phyloP scores from a whole-genome alignment of 2,797 vertebrate genomes.

The Chelon auratus region DNA sequence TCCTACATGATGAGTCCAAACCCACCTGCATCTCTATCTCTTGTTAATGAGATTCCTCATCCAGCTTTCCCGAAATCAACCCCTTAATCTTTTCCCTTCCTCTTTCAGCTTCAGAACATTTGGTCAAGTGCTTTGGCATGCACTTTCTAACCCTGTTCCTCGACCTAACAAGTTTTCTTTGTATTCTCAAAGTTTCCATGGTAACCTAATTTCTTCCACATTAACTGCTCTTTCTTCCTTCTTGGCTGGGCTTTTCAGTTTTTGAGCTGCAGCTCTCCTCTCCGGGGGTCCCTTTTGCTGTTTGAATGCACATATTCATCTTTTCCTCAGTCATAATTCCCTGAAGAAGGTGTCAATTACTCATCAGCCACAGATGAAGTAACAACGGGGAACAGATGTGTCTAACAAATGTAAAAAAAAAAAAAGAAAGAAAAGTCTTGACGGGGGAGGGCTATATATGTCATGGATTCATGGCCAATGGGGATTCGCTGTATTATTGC shows the following conservation, averaged over 20 bases:
- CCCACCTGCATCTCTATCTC: slow-evolving; percentile 21
- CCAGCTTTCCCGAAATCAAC: slow-evolving; percentile 22
- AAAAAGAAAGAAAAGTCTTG: background rate
- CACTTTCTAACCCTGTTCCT: slow-evolving; percentile 51
- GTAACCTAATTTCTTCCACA: slow-evolving; percentile 72
- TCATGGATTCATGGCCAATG: slow-evolving; percentile 9
- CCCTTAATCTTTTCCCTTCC: slow-evolving; percentile 34
- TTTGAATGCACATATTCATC: slow-evolving; percentile 48
- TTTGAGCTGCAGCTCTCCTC: slow-evolving; percentile 37
- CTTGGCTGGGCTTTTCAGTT: slow-evolving; percentile 52
- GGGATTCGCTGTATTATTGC: slow-evolving; percentile 17
- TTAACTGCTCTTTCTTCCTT: slow-evolving; percentile 64
- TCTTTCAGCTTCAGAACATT: slow-evolving; percentile 51
- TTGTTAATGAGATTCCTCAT: slow-evolving; percentile 29
- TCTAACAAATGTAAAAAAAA: background rate
- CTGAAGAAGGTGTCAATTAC: slow-evolving; percentile 43
- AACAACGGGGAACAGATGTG: slow-evolving; percentile 30
- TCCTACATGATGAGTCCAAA: slow-evolving; percentile 1
- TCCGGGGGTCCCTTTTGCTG: slow-evolving; percentile 26
- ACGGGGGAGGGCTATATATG: slow-evolving; percentile 10
- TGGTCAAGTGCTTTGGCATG: slow-evolving; percentile 56
- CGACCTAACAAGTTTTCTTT: slow-evolving; percentile 68
- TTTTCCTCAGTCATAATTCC: slow-evolving; percentile 43
- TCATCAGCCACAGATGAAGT: slow-evolving; percentile 46
- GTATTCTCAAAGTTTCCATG: slow-evolving; percentile 70